A percentile compares a stretch with the other conserved stretches of the same genome.
phyloP scores from a whole-genome alignment of 2,888 invertebrate genomes.

The Drosophila basisetae region DNA sequence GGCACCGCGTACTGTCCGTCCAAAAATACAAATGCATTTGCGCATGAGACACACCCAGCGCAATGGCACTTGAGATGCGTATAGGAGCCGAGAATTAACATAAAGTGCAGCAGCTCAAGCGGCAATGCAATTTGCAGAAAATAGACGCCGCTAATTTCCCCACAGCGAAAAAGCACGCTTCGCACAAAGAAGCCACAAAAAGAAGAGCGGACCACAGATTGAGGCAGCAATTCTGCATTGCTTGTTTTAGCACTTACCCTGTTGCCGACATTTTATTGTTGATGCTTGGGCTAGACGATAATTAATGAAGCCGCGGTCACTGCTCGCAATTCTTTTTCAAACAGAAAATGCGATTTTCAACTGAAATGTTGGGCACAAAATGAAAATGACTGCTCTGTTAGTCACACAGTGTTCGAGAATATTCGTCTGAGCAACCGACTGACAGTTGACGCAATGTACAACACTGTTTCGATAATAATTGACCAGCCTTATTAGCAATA shows the following conservation, averaged over 20 bases:
- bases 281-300: conserved; percentile 37
- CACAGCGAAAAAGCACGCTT: conserved; percentile 69
- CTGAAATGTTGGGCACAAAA: conserved; percentile 62
- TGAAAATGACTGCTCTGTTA: conserved; percentile 55
- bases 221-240: conserved; percentile 8
- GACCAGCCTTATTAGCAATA: not conserved
- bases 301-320: conserved; percentile 37
- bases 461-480: conserved; percentile 20
- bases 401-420: conserved; percentile 55
- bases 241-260: conserved; percentile 56
- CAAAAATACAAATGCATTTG: conserved; percentile 63
- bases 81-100: conserved; percentile 10
- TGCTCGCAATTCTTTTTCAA: conserved; percentile 42
- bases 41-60: conserved; percentile 73
- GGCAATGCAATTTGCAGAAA: conserved; percentile 30
- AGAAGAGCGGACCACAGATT: conserved; percentile 32
- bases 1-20: conserved; percentile 31
- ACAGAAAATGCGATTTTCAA: conserved; percentile 65
- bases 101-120: conserved; percentile 9
- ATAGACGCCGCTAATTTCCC: conserved; percentile 64
- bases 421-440: conserved; percentile 26
- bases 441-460: conserved; percentile 42
- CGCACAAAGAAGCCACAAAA: conserved; percentile 73
- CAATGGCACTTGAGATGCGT: conserved; percentile 1
- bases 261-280: conserved; percentile 75